A percentile compares a stretch with the other conserved stretches of the same genome.
phyloP scores from a whole-genome alignment of 1,140 invertebrate genomes.

The Vollenhovia emeryi region DNA sequence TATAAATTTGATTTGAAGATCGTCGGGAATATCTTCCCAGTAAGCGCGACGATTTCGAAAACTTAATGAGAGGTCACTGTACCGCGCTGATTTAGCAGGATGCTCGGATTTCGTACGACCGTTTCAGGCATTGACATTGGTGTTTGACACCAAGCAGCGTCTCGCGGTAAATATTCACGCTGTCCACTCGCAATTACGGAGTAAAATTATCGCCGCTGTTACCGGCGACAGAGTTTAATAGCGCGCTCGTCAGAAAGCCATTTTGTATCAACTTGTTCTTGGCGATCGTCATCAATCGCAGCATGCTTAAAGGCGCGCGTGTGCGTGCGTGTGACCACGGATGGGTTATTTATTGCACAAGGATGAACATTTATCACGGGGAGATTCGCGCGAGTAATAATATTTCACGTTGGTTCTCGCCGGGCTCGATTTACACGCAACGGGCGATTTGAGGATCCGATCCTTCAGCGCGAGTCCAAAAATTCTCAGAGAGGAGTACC shows the following conservation, averaged over 20 bases:
- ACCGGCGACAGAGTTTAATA: conserved; percentile 41
- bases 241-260: conserved; percentile 30
- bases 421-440: conserved; percentile 23
- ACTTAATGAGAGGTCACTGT: background rate
- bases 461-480: background rate
- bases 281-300: conserved; percentile 39
- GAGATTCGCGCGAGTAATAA: conserved; percentile 31
- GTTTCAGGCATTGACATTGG: conserved; percentile 12
- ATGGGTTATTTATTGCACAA: conserved; percentile 34
- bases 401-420: conserved; percentile 28
- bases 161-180: conserved; percentile 6
- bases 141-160: background rate
- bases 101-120: background rate
- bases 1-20: background rate
- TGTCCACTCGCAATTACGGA: conserved; percentile 37
- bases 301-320: background rate
- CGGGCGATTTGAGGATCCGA: background rate
- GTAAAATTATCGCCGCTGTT: conserved; percentile 31
- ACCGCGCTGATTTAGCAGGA: background rate
- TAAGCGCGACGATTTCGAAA: background rate
- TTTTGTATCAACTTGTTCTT: conserved; percentile 54
- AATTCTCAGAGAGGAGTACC: background rate
- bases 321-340: background rate
- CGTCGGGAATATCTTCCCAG: background rate
- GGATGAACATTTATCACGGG: conserved; percentile 33